Evolutionary conservation across 1,140 invertebrate species (phyloP).

Genomic region (Fragariocoptes setiger): DNA sequence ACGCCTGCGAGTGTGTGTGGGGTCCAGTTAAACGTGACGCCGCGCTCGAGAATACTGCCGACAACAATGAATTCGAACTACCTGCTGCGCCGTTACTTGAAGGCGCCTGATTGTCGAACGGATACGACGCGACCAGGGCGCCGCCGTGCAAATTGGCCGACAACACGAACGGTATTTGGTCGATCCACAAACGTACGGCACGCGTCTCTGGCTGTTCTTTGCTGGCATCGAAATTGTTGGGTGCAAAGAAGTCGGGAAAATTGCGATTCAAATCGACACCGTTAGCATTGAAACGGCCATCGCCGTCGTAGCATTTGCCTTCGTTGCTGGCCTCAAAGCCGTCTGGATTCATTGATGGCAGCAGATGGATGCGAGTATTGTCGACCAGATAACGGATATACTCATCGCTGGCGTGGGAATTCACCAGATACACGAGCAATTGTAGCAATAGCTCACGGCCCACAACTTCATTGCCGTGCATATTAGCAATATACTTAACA

Average conservation of each 20-base stretch:
- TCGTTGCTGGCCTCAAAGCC: constrained; percentile 18
- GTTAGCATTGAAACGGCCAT: constrained; percentile 15
- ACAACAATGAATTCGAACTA: not conserved
- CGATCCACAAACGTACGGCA: constrained; percentile 18
- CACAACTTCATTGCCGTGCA: constrained; percentile 24
- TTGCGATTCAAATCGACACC: constrained; percentile 19
- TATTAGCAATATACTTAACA: constrained; percentile 15
- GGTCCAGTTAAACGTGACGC: constrained; percentile 5
- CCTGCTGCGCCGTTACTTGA: constrained; percentile 1
- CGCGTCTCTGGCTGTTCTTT: constrained; percentile 17
- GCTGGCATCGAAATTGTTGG: constrained; percentile 4
- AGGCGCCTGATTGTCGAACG: constrained; percentile 17
- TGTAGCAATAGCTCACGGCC: constrained; percentile 55
- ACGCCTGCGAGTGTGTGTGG: constrained; percentile 6
- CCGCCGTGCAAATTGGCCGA: constrained; percentile 25
- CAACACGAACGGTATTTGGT: constrained; percentile 20
- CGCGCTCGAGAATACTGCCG: not conserved
- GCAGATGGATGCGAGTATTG: constrained; percentile 22
- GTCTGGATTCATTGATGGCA: constrained; percentile 24
- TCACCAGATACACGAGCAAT: constrained; percentile 26
- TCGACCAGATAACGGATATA: constrained; percentile 17
- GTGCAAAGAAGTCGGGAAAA: constrained; percentile 19
- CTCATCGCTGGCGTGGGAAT: constrained; percentile 10
- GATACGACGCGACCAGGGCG: constrained; percentile 23
- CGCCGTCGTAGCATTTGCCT: constrained; percentile 17